Evolutionary conservation across 2,888 invertebrate species (phyloP).

Genomic region (Fabriciana adippe): DNA sequence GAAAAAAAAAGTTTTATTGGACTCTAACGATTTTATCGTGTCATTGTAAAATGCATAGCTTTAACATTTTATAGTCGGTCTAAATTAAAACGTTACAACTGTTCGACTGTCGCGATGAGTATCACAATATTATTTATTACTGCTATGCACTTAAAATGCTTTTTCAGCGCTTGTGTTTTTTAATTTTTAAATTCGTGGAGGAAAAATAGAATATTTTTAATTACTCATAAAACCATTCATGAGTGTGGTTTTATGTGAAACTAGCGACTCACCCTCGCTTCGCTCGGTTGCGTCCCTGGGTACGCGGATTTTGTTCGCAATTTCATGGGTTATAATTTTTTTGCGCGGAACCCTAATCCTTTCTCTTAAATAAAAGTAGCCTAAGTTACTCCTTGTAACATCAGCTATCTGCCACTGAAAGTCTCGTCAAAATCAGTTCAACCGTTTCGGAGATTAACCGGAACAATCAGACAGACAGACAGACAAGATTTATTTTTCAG

Average conservation of each 20-base stretch:
- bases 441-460: no score
- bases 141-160: conserved; percentile 30
- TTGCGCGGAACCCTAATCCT: no score
- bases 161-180: conserved; percentile 23
- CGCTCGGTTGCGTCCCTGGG: no score
- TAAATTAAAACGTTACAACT: conserved; percentile 38
- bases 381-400: no score
- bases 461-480: no score
- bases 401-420: no score
- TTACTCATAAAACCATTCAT: not conserved
- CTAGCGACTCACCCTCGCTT: not conserved
- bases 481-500: no score
- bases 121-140: conserved; percentile 36
- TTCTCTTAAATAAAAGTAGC: no score
- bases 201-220: conserved; percentile 9
- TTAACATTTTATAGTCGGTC: conserved; percentile 27
- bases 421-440: no score
- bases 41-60: conserved; percentile 17
- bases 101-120: conserved; percentile 33
- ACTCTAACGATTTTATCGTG: not conserved
- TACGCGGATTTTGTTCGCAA: no score
- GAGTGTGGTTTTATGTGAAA: not conserved
- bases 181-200: conserved; percentile 13
- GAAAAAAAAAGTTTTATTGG: no score
- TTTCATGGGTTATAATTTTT: no score